phyloP scores from a whole-genome alignment of 2,797 vertebrate species.

The Sciurus vulgaris region DNA sequence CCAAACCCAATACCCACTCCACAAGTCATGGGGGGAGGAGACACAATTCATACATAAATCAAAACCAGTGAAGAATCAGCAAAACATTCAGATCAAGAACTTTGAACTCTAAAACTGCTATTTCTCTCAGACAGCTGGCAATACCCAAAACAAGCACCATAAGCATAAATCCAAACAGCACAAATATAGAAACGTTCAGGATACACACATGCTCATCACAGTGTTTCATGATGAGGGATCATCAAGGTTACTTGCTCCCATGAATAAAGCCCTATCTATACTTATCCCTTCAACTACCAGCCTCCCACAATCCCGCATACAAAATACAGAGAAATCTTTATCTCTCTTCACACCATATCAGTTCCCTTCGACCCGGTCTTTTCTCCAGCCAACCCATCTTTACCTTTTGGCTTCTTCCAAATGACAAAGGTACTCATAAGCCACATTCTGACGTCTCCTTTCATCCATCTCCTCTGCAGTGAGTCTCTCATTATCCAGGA shows the following conservation, averaged over 20 bases:
- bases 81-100: not conserved
- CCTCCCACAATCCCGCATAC: not conserved
- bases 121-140: not conserved
- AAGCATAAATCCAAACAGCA: slow-evolving; percentile 8
- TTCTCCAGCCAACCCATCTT: slow-evolving; percentile 59
- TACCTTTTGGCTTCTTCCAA: slow-evolving; percentile 99
- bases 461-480: slow-evolving; percentile 99
- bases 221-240: not conserved
- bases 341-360: not conserved
- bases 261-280: not conserved
- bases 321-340: not conserved
- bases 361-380: not conserved
- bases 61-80: slow-evolving; percentile 22
- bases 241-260: not conserved
- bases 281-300: not conserved
- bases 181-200: not conserved
- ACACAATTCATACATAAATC: not conserved
- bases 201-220: not conserved
- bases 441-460: slow-evolving; percentile 96
- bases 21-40: not conserved
- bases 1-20: not conserved
- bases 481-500: slow-evolving; percentile 98
- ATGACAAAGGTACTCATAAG: slow-evolving; percentile 98
- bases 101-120: slow-evolving; percentile 12
- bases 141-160: not conserved